Conservation (phyloP, 2,113 vertebrate genomes). For the Nycticryphes semicollaris region DNA sequence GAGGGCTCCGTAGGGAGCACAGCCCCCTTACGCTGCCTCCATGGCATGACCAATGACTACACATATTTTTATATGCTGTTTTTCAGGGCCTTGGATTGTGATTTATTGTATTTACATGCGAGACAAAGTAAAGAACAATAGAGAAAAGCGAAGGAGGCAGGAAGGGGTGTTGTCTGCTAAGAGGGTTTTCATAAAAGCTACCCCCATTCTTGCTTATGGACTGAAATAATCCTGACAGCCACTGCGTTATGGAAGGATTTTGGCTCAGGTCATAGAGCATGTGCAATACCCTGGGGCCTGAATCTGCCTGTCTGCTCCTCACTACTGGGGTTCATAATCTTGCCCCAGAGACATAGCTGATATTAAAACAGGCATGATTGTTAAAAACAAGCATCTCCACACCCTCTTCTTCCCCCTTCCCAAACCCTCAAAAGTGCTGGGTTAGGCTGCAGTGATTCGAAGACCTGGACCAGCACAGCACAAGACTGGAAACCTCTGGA, state of each 20-base stretch:
- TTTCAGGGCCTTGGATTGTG: neutral
- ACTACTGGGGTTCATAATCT: neutral
- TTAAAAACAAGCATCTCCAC: neutral
- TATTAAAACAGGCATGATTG: neutral
- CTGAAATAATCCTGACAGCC: neutral
- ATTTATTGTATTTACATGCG: neutral
- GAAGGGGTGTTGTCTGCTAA: neutral
- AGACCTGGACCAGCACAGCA: neutral
- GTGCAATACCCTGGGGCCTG: neutral
- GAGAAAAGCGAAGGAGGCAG: neutral
- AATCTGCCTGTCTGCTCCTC: neutral
- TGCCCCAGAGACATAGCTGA: neutral
- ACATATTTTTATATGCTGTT: neutral
- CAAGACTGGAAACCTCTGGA: neutral
- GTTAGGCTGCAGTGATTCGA: neutral
- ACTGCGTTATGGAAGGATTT: fast-evolving
- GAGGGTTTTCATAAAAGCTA: neutral
- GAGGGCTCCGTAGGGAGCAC: neutral
- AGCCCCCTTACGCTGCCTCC: neutral
- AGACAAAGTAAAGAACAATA: neutral
- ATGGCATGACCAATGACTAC: neutral
- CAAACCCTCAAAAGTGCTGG: neutral
- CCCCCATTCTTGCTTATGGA: neutral
- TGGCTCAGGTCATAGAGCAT: neutral
- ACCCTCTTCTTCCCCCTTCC: no score